Base-by-base conservation (phyloP, 92 coral and sea anemone species). In the Montipora capitata region DNA sequence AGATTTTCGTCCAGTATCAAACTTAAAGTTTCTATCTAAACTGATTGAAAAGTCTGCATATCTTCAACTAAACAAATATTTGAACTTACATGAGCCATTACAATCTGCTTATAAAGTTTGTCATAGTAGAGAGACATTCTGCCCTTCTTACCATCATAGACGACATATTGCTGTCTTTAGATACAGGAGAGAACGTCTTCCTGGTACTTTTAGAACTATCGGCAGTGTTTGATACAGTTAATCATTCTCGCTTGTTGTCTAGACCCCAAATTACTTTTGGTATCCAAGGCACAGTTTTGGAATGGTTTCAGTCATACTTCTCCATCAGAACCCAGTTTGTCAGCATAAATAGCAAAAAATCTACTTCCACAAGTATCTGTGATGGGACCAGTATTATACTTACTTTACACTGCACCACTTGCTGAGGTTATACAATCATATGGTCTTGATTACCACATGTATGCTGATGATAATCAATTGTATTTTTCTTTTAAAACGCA, bases 21-120 rank as follows among this genome's bases (percentile, higher is more conserved):
- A 83, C 41, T 40, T 79, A 18, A 79, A 79, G 74, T 79, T 27
- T 40, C 49, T 79, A 5, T 83, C 87, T 17, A 83, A 83, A 83
- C 17, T 73, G 16, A 57, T 57, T 10, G 80, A 83, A 38, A 83
- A 83, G 18, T 54, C 80, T 13, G 87, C 59, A 7, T 62, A 14
- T 72, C 42, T 54, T 12, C 61, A 72, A 70, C 51, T 83, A 13
- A 83, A 72, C 58, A 20, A 83, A 1, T 57, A 83, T 10, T 41
- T 72, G n/a, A 16, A 15, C 48, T 42, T 81, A 9, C 86, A 81
- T 3, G 86, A 66, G 18, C 67, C 61, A 3, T 6, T 81, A 3
- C 86, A 48, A 48, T 81, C 86, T 0, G 77, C 75, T 5, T 43
- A 67, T n/a, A 80, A 43, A 0, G 14, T 12, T 15, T 17, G 8